Evolutionary conservation across 2,888 invertebrate species (phyloP), one percentile per base, ranked within the genome.

Genomic region (Aleiodes leptofemur): DNA sequence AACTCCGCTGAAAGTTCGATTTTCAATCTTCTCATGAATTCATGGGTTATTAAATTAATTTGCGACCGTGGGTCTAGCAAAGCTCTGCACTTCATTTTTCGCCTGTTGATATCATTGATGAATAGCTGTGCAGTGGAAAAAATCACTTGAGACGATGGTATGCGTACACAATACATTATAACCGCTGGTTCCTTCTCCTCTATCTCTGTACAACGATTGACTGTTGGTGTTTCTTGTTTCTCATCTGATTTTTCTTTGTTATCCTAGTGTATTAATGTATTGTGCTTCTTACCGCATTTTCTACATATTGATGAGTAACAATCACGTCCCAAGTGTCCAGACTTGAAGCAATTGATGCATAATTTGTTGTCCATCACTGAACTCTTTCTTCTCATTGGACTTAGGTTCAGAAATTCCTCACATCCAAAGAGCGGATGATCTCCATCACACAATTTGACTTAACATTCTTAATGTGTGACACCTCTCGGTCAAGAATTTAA

Each of bases 21-120:
- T 11, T 73, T 31, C 11, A 77, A 34, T 29, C 53, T 75, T 14
- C 51, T 69, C 11, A 66, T 57, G 1, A 78, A 72, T 14, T 59
- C 50, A 16, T 76, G 43, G 1, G 78, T 78, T 9, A 80, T 76
- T 3, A 80, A 14, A 72, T 77, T 76, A 0, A 72, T 69, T 29
- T 77, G 77, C 23, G 79, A 78, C 0, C 80, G 78, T 11, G 77
- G 74, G 53, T 80, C 78, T n/a, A 80, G 59, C 8, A 80, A 23
- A 6, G 69, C 79, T 68, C 79, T 50, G 50, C 76, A 76, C 13
- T 48, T 16, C 8, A 73, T 14, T 2, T 13, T 31, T 53, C 61
- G 43, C 14, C 73, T 73, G 13, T 76, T 31, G 1, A 31, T 16
- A 31, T 74, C 73, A 11, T 57, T 51, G 6, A 76, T 70, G 38